These are phyloP conservation scores for Prionace glauca DNA, from an alignment of 2,797 vertebrate genomes.

Conservation along the genomic window DNA sequence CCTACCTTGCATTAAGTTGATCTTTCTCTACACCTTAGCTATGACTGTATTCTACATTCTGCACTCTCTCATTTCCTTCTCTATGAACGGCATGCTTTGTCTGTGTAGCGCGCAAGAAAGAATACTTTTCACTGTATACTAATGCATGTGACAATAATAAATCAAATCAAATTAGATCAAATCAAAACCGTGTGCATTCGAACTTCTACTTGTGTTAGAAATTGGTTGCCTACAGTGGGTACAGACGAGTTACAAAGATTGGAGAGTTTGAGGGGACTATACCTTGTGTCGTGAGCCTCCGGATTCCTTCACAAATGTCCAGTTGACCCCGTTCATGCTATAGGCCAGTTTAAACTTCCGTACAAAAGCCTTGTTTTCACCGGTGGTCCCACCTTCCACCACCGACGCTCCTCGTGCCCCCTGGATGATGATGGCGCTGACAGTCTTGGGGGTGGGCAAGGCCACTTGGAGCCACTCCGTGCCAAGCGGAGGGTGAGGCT, in stretches of 20 bases:
- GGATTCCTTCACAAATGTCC: constrained; percentile 78
- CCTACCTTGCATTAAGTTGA: too few species aligned
- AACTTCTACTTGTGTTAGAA: not conserved
- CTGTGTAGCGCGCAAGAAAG: too few species aligned
- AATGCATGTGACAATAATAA: too few species aligned
- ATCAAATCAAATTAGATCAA: too few species aligned
- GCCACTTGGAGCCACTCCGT: constrained; percentile 96
- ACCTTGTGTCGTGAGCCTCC: constrained; percentile 86
- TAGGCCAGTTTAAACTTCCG: constrained; percentile 90
- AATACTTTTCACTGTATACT: too few species aligned
- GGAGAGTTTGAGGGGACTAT: constrained; percentile 39
- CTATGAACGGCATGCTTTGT: too few species aligned
- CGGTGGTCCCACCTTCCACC: constrained; percentile 73
- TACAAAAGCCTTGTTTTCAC: constrained; percentile 86
- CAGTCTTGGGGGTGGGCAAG: constrained; percentile 73
- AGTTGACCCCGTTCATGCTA: constrained; percentile 86
- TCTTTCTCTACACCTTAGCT: too few species aligned
- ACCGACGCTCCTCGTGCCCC: constrained; percentile 71
- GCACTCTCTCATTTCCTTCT: too few species aligned
- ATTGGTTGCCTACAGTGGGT: not conserved
- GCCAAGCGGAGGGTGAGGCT: constrained; percentile 76
- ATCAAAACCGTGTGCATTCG: not conserved
- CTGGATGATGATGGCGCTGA: constrained; percentile 88
- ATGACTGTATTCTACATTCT: too few species aligned
- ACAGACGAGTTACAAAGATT: too few species aligned